Evolutionary conservation across 2,797 vertebrate genomes (phyloP), one percentile per base, ranked within the genome.

Genomic region (Dromococcyx pavoninus): DNA sequence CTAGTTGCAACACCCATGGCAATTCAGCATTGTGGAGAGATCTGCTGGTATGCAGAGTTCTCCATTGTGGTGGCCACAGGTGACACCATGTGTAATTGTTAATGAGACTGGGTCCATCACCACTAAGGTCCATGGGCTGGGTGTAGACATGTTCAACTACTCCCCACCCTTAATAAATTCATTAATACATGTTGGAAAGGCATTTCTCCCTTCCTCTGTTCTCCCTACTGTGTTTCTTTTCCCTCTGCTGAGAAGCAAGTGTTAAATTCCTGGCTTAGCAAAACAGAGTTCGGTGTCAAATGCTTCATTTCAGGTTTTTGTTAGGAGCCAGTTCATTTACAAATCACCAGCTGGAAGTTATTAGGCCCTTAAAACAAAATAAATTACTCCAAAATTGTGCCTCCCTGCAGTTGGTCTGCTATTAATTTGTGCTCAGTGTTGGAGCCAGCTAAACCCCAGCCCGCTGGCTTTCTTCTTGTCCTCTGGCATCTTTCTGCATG

Each of bases 321-420:
- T 4, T 32, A 75, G 58, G 69, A 84, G 73, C 37, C 69, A 28
- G 73, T n/a, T 50, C 54, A 60, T 84, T 86, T 79, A 89, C 76
- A 75, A 32, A 82, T 69, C 64, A 64, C 69, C 94, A 97, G 92
- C 93, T 97, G 95, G 93, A 86, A 94, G 61, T 84, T 75, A 93
- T 94, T 93, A 96, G 35, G 30, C 54, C 65, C 66, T 94, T 70
- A 82, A 88, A 89, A 41, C 53, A 94, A 80, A 90, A 19, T 62
- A 71, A 85, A 90, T 78, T 33, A 48, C 75, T 35, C 27, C 37
- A 44, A 78, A 85, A 70, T 41, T 43, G 57, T 73, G 50, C 71
- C 69, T 89, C 75, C 43, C 53, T 43, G 79, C 50, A 60, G 89
- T 28, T 56, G 74, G 16, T 57, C 92, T 88, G 92, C 62, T 76